Percentiles rank a stretch among this genome's conserved stretches.
These are phyloP conservation scores for Trissoscelio sp. DNA, from an alignment of 2,888 invertebrate species.

Conservation along the genomic window DNA sequence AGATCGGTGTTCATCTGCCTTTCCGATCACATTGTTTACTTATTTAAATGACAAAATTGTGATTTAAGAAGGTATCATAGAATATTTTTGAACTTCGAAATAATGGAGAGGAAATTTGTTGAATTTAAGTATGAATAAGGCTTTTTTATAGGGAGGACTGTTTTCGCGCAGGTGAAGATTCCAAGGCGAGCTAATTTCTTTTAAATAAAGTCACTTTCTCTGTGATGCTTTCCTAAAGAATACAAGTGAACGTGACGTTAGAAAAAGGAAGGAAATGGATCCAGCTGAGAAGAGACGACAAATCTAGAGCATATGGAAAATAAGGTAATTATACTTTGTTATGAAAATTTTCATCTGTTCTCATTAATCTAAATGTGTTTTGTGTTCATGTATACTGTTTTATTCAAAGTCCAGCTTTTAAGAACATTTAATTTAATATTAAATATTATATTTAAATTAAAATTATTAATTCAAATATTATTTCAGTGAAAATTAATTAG, in stretches of 20 bases:
- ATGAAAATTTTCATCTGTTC: conserved; percentile 47
- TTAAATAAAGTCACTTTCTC: conserved; percentile 36
- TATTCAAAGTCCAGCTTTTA: too few relatives aligned
- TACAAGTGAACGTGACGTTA: conserved; percentile 13
- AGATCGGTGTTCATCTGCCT: too few relatives aligned
- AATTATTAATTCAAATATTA: too few relatives aligned
- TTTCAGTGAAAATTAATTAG: too few relatives aligned
- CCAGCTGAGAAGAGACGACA: conserved; percentile 20
- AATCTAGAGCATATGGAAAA: conserved; percentile 14
- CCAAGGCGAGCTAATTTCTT: conserved; percentile 39
- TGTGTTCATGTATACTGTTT: not conserved
- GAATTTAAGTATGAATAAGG: conserved; percentile 1
- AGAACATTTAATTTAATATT: too few relatives aligned
- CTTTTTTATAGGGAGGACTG: not conserved
- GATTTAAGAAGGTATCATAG: conserved; percentile 17
- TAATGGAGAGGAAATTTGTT: conserved; percentile 22
- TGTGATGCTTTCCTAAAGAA: not conserved
- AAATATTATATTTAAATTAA: too few relatives aligned
- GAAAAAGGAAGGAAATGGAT: conserved; percentile 16
- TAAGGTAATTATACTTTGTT: conserved; percentile 31
- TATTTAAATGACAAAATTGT: conserved; percentile 50
- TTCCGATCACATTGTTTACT: conserved; percentile 41
- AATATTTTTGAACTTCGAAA: not conserved
- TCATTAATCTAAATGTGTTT: conserved; percentile 10
- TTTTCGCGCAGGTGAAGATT: conserved; percentile 39